Percentiles rank a stretch among this genome's conserved stretches.
Conservation (phyloP, 2,113 vertebrate species). For the Neogobius melanostomus region DNA sequence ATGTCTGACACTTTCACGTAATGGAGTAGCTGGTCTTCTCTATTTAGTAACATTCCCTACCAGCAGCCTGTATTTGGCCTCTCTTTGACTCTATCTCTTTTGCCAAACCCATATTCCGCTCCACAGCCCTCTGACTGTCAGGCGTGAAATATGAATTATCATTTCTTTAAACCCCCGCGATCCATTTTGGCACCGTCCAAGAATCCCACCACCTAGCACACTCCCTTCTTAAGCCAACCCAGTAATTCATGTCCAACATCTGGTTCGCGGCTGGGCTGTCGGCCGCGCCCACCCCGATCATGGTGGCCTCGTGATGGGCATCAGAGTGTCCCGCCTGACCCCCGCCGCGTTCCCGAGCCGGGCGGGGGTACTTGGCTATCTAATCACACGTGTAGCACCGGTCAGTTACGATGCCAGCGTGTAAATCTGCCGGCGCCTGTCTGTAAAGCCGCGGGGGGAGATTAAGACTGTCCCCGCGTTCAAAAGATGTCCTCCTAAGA, state of each 20-base stretch:
- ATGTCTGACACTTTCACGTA: background rate
- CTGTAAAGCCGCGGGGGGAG: conserved; percentile 75
- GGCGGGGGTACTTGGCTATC: conserved; percentile 74
- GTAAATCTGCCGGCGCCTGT: conserved; percentile 71
- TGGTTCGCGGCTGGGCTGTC: conserved; percentile 72
- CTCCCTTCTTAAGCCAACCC: conserved; percentile 55
- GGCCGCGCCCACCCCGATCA: conserved; percentile 43
- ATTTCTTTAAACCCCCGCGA: conserved; percentile 20
- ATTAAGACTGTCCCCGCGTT: conserved; percentile 76
- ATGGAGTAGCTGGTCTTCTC: background rate
- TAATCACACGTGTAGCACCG: conserved; percentile 76
- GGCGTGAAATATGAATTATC: conserved; percentile 1
- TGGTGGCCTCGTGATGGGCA: conserved; percentile 58
- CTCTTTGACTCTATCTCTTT: conserved; percentile 20
- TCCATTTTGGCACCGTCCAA: conserved; percentile 53
- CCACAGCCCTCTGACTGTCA: conserved; percentile 8
- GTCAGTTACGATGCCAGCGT: conserved; percentile 76
- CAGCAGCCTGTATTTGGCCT: conserved; percentile 35
- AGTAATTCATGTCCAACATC: conserved; percentile 76
- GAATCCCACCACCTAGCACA: conserved; percentile 57
- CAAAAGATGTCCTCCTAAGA: conserved; percentile 75
- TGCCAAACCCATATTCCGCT: conserved; percentile 32
- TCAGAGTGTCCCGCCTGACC: conserved; percentile 66
- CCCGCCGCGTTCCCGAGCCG: conserved; percentile 67
- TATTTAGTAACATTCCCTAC: conserved; percentile 25